A percentile compares a stretch with the other conserved stretches of the same genome.
Evolutionary conservation across 2,888 invertebrate genomes (phyloP).

Genomic region (Torymus tubicola): DNA sequence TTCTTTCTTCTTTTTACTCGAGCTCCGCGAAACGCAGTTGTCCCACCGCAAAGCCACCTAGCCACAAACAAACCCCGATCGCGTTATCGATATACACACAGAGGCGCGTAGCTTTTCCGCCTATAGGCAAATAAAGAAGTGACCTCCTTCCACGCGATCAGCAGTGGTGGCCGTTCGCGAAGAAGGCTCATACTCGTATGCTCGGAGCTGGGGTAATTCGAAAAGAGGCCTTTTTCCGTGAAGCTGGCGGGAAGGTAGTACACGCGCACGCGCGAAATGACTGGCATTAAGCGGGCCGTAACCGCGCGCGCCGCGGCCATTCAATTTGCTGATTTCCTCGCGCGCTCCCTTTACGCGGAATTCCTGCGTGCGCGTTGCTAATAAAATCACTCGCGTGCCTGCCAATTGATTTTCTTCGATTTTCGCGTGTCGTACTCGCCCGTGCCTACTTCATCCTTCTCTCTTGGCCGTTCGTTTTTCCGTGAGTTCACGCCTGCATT

Average conservation of each 20-base stretch:
- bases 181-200: too few species aligned
- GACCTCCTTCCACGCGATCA: constrained; percentile 46
- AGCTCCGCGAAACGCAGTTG: too few species aligned
- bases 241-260: constrained; percentile 21
- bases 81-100: neutral
- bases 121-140: constrained; percentile 38
- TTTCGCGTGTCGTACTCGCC: constrained; percentile 20
- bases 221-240: constrained; percentile 47
- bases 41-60: too few species aligned
- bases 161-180: neutral
- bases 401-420: constrained; percentile 52
- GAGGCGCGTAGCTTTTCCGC: constrained; percentile 5
- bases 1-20: too few species aligned
- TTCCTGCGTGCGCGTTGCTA: constrained; percentile 46
- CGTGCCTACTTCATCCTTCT: neutral
- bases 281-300: constrained; percentile 55
- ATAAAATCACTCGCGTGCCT: constrained; percentile 43
- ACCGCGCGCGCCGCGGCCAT: constrained; percentile 48
- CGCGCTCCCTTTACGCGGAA: constrained; percentile 50
- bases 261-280: constrained; percentile 40
- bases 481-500: too few species aligned
- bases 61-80: too few species aligned
- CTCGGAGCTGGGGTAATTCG: constrained; percentile 33
- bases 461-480: neutral
- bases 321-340: constrained; percentile 61